Percentiles rank a stretch among this genome's conserved stretches.
Evolutionary conservation across 2,797 vertebrate genomes (phyloP).

Genomic region (Pantherophis alleghaniensis): DNA sequence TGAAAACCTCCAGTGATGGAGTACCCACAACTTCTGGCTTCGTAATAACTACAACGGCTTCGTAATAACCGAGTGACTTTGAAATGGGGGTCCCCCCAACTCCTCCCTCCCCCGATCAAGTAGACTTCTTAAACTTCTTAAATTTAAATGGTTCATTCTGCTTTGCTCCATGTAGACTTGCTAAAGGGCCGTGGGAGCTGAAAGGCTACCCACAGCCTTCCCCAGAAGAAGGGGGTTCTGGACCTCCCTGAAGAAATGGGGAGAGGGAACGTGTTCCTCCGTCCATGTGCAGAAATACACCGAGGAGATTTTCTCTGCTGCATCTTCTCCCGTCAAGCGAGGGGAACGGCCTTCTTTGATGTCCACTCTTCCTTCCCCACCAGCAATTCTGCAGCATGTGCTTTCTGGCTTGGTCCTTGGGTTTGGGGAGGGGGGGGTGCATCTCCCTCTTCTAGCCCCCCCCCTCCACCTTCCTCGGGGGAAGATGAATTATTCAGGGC

Average conservation of each 20-base stretch:
- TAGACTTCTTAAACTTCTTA: neutral
- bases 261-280: neutral
- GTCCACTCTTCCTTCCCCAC: neutral
- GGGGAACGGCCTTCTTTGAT: neutral
- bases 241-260: neutral
- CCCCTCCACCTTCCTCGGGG: neutral
- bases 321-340: neutral
- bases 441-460: neutral
- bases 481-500: conserved; percentile 20
- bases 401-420: too few species aligned
- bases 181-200: neutral
- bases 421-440: too few species aligned
- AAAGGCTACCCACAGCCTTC: neutral
- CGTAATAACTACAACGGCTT: neutral
- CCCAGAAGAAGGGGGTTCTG: neutral
- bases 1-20: too few species aligned
- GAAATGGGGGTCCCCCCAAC: neutral
- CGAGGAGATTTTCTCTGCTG: neutral
- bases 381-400: too few species aligned
- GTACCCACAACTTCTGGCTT: too few species aligned
- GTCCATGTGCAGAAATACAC: neutral
- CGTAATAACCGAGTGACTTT: neutral
- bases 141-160: neutral
- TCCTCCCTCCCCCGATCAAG: fast-evolving
- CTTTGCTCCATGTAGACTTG: neutral